phyloP scores from a whole-genome alignment of 2,888 invertebrate species.

The Tethea ocularis region DNA sequence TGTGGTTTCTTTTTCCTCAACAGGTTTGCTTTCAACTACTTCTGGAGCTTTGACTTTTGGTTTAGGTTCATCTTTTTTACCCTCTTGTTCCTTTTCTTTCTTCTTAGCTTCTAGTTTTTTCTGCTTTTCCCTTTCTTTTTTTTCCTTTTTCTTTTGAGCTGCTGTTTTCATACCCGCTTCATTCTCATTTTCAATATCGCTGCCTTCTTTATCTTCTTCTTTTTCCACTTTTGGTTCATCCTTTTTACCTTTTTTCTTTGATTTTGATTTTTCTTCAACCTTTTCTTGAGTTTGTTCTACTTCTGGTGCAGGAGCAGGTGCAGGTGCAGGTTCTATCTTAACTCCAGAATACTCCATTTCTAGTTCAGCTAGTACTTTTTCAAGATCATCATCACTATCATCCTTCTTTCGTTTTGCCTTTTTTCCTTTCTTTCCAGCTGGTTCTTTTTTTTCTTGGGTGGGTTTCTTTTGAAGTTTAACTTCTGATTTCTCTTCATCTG shows the following conservation, averaged over 20 bases:
- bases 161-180: constrained; percentile 89
- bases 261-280: constrained; percentile 66
- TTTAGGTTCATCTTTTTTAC: constrained; percentile 58
- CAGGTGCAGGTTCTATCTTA: constrained; percentile 75
- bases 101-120: constrained; percentile 89
- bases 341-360: constrained; percentile 91
- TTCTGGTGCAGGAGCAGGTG: constrained; percentile 67
- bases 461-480: constrained; percentile 65
- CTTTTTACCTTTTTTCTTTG: constrained; percentile 73
- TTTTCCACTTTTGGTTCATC: constrained; percentile 57
- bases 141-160: constrained; percentile 95
- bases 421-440: constrained; percentile 87
- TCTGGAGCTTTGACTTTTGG: constrained; percentile 43
- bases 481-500: constrained; percentile 71
- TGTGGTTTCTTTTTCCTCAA: constrained; percentile 50
- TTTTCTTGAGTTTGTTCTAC: constrained; percentile 60
- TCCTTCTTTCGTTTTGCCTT: constrained; percentile 89
- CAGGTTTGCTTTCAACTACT: constrained; percentile 48
- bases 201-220: constrained; percentile 67
- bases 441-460: constrained; percentile 71
- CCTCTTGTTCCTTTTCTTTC: constrained; percentile 69
- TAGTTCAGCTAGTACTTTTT: constrained; percentile 92
- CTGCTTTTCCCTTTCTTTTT: constrained; percentile 91
- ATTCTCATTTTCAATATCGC: constrained; percentile 83
- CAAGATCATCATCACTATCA: constrained; percentile 92